These are phyloP conservation scores for Siniperca chuatsi DNA, from an alignment of 2,113 vertebrate genomes.

Conservation along the genomic window DNA sequence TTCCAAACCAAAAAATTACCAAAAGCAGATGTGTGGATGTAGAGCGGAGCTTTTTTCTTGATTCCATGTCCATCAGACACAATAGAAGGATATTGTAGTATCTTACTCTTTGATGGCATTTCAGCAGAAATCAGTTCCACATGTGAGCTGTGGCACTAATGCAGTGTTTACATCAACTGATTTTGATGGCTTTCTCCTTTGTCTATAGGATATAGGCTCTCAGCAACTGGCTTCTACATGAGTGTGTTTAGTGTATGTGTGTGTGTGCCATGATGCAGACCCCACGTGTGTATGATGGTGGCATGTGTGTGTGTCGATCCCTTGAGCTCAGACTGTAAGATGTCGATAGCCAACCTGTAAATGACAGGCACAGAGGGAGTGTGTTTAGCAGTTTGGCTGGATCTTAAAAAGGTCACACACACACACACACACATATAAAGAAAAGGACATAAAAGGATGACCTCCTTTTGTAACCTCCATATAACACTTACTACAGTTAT, in stretches of 20 bases:
- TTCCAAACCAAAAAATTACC: constrained; percentile 8
- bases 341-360: constrained; percentile 85
- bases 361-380: constrained; percentile 87
- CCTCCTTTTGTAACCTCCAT: constrained; percentile 44
- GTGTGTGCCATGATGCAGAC: constrained; percentile 19
- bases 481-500: not conserved
- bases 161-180: constrained; percentile 46
- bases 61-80: constrained; percentile 40
- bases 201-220: constrained; percentile 17
- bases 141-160: constrained; percentile 35
- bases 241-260: not conserved
- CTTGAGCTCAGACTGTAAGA: constrained; percentile 75
- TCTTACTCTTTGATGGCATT: constrained; percentile 39
- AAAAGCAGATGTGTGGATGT: constrained; percentile 57
- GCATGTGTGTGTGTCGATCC: constrained; percentile 58
- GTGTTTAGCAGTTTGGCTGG: constrained; percentile 84
- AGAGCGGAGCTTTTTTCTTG: constrained; percentile 22
- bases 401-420: constrained; percentile 85
- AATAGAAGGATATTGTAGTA: constrained; percentile 23
- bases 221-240: constrained; percentile 10
- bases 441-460: constrained; percentile 23
- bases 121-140: constrained; percentile 58
- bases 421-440: constrained; percentile 31
- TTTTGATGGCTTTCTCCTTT: constrained; percentile 26
- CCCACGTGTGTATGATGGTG: constrained; percentile 37